phyloP scores from a whole-genome alignment of 23 tunicate species.

The Diplosoma virens region DNA sequence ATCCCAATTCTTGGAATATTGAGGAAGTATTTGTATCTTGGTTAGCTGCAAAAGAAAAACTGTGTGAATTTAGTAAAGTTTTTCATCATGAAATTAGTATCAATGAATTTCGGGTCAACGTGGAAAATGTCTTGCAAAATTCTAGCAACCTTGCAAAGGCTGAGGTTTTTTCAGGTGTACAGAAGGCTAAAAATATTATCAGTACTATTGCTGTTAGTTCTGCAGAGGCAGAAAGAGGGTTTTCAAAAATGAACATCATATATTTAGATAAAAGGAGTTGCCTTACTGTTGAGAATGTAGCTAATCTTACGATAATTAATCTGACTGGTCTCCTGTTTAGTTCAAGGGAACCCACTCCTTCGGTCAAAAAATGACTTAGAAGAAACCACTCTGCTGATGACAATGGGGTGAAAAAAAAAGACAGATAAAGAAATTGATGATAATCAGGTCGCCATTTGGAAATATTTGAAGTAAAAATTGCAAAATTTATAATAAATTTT shows the following conservation, averaged over 20 bases:
- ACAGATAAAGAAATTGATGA: too few species aligned
- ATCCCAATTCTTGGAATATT: slow-evolving; percentile 22
- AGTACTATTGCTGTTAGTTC: slow-evolving; percentile 5
- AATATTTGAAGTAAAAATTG: too few species aligned
- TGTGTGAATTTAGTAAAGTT: slow-evolving; percentile 7
- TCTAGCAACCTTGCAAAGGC: slow-evolving; percentile 9
- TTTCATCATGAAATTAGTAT: slow-evolving; percentile 13
- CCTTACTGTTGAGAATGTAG: slow-evolving; percentile 13
- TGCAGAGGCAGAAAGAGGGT: slow-evolving; percentile 12
- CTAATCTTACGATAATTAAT: not conserved
- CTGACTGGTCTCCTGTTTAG: too few species aligned
- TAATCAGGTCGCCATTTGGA: too few species aligned
- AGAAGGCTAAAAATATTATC: slow-evolving; percentile 11
- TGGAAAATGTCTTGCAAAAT: slow-evolving; percentile 21
- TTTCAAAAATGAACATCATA: slow-evolving; percentile 9
- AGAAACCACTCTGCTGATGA: too few species aligned
- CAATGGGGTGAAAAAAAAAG: too few species aligned
- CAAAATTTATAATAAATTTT: too few species aligned
- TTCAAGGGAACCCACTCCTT: too few species aligned
- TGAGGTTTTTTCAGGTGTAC: slow-evolving; percentile 15
- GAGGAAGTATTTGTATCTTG: slow-evolving; percentile 32
- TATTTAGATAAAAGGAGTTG: not conserved
- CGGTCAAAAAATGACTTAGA: too few species aligned
- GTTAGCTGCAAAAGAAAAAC: slow-evolving; percentile 33
- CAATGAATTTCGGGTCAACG: slow-evolving; percentile 13